These are phyloP conservation scores for Calephelis nemesis DNA, from an alignment of 1,140 invertebrate species.

Conservation along the genomic window DNA sequence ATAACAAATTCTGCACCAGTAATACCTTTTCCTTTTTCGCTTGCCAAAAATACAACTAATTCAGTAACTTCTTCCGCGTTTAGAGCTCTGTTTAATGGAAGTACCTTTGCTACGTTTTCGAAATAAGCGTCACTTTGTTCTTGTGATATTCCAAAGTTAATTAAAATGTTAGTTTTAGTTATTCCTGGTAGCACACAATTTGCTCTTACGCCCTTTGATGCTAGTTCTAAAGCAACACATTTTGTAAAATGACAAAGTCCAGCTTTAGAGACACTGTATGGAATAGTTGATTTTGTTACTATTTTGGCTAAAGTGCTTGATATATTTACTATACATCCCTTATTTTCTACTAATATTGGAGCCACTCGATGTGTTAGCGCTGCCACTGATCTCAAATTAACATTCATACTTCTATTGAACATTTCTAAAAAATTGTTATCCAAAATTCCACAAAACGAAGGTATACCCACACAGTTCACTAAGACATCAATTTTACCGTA, in stretches of 20 bases:
- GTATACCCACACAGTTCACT: conserved; percentile 33
- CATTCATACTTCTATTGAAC: conserved; percentile 17
- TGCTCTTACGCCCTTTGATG: conserved; percentile 36
- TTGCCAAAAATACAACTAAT: conserved; percentile 33
- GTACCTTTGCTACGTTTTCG: neutral
- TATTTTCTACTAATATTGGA: conserved; percentile 31
- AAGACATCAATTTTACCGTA: conserved; percentile 40
- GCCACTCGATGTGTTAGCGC: conserved; percentile 27
- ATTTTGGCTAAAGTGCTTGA: conserved; percentile 26
- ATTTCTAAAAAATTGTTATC: neutral
- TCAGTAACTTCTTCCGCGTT: conserved; percentile 36
- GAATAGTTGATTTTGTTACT: neutral
- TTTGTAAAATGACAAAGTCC: conserved; percentile 39
- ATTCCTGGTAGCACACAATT: conserved; percentile 39
- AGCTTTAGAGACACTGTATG: conserved; percentile 33
- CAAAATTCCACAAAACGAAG: neutral
- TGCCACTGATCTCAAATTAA: conserved; percentile 37
- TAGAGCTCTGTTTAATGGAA: conserved; percentile 26
- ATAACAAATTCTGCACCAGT: conserved; percentile 35
- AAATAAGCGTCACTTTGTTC: conserved; percentile 27
- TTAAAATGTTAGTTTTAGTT: conserved; percentile 34
- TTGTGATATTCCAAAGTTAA: conserved; percentile 21
- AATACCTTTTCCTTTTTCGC: conserved; percentile 20
- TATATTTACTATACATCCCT: conserved; percentile 39
- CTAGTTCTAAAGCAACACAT: conserved; percentile 38